These are phyloP conservation scores for Uloborus diversus DNA, from an alignment of 1,140 invertebrate species.

Conservation along the genomic window DNA sequence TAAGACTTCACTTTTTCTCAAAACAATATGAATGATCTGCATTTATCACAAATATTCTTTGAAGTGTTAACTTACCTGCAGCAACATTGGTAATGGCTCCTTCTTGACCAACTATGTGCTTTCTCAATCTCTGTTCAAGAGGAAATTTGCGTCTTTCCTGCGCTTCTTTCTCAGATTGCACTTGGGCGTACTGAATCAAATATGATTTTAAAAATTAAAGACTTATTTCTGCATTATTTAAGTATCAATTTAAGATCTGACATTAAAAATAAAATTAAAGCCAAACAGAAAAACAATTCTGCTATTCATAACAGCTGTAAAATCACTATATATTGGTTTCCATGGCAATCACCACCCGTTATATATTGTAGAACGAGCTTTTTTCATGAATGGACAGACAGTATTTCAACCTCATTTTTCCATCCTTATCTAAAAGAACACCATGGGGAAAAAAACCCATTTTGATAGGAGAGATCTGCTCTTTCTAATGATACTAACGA, in stretches of 20 bases:
- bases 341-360: too few relatives aligned
- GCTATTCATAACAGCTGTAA: too few relatives aligned
- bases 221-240: background rate
- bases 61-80: slow-evolving; percentile 69
- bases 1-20: background rate
- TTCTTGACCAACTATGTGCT: slow-evolving; percentile 89
- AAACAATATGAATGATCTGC: background rate
- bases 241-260: background rate
- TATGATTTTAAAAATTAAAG: background rate
- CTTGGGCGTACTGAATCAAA: slow-evolving; percentile 67
- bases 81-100: slow-evolving; percentile 86
- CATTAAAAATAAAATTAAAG: too few relatives aligned
- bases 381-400: too few relatives aligned
- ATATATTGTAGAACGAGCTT: too few relatives aligned
- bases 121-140: slow-evolving; percentile 84
- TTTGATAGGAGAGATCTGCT: too few relatives aligned
- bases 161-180: slow-evolving; percentile 71
- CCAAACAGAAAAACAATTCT: too few relatives aligned
- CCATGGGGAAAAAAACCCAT: too few relatives aligned
- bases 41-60: background rate
- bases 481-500: too few relatives aligned
- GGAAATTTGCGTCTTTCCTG: slow-evolving; percentile 88
- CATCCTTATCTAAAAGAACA: too few relatives aligned
- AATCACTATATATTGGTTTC: too few relatives aligned
- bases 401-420: too few relatives aligned